Conservation (phyloP, 2,888 invertebrate species). For the Athetis lepigone region DNA sequence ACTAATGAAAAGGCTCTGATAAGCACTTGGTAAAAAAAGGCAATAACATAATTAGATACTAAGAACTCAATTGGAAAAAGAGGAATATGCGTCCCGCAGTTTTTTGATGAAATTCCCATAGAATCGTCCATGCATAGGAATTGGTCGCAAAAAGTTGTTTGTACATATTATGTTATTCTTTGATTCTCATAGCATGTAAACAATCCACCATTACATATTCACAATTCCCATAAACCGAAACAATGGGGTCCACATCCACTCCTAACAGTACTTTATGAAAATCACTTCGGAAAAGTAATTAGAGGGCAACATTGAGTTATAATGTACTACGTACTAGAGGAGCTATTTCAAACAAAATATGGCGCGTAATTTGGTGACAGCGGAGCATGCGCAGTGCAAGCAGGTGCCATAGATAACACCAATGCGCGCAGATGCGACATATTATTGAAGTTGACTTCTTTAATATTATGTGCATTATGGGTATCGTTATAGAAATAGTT, state of each 20-base stretch:
- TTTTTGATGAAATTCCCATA: not conserved
- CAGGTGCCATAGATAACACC: too few relatives aligned
- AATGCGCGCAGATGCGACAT: too few relatives aligned
- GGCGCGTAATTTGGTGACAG: too few relatives aligned
- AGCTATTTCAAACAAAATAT: too few relatives aligned
- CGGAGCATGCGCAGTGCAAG: too few relatives aligned
- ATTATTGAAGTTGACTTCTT: too few relatives aligned
- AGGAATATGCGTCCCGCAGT: not conserved
- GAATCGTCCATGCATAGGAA: not conserved
- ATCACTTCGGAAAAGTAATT: slow-evolving; percentile 67
- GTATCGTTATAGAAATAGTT: too few relatives aligned
- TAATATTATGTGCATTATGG: too few relatives aligned
- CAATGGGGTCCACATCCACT: slow-evolving; percentile 49
- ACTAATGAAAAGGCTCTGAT: slow-evolving; percentile 50
- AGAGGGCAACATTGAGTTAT: too few relatives aligned
- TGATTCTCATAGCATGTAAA: slow-evolving; percentile 35
- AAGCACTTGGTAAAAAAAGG: slow-evolving; percentile 13
- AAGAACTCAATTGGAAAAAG: slow-evolving; percentile 14
- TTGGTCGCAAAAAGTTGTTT: not conserved
- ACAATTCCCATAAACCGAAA: slow-evolving; percentile 47
- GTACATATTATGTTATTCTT: not conserved
- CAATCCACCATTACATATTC: slow-evolving; percentile 55
- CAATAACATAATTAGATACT: not conserved
- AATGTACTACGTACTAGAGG: too few relatives aligned
- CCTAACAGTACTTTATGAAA: slow-evolving; percentile 67